Conservation (phyloP, 2,797 vertebrate genomes). For the Betta splendens region DNA sequence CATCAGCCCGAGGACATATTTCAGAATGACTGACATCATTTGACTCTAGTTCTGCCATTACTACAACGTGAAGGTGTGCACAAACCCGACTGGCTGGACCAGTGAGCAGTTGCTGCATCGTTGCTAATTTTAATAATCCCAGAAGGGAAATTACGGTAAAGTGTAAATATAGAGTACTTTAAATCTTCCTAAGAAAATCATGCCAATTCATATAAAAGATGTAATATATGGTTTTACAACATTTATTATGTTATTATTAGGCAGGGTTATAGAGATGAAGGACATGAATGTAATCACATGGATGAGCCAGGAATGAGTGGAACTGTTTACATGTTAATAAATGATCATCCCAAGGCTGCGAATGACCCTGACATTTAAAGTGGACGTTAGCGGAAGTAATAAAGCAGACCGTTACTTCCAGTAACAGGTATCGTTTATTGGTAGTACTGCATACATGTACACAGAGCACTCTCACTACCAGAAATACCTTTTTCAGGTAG, state of each 20-base stretch:
- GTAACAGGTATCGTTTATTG: constrained; percentile 64
- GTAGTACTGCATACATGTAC: constrained; percentile 68
- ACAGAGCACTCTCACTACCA: constrained; percentile 56
- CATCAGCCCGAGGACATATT: too few relatives aligned
- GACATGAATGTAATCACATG: constrained; percentile 2
- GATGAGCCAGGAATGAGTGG: constrained; percentile 2
- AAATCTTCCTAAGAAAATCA: constrained; percentile 35
- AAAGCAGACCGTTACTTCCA: constrained; percentile 20
- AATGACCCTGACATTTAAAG: not conserved
- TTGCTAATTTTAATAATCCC: constrained; percentile 4
- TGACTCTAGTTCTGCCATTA: too few relatives aligned
- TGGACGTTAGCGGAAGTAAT: not conserved
- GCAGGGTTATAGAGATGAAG: constrained; percentile 20
- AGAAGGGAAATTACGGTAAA: not conserved
- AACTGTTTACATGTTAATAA: constrained; percentile 56
- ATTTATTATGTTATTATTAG: constrained; percentile 6
- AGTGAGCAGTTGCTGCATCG: constrained; percentile 19
- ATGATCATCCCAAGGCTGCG: constrained; percentile 3
- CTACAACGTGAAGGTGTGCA: too few relatives aligned
- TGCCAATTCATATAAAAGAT: constrained; percentile 26
- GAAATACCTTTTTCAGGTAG: constrained; percentile 66
- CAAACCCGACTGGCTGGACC: constrained; percentile 29
- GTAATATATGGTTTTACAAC: constrained; percentile 22
- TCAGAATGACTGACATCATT: too few relatives aligned
- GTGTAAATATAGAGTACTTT: constrained; percentile 18